Conservation (phyloP, 2,113 vertebrate species). For the Amphilophus citrinellus region DNA sequence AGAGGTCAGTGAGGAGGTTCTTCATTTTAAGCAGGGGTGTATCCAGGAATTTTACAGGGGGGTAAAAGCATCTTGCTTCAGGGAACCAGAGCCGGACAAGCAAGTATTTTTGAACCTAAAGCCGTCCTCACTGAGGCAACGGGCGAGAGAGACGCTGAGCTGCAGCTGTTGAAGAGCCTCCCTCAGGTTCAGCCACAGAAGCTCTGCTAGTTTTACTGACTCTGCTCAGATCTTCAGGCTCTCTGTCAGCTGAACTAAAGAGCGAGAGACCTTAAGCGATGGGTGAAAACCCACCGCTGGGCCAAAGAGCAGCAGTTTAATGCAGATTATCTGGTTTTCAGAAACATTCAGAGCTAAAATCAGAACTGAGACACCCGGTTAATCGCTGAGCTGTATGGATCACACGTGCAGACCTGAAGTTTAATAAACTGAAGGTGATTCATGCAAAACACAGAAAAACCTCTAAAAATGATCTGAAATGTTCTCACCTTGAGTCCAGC, state of each 20-base stretch:
- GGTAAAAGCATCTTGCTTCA: too few species aligned
- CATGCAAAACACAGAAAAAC: neutral
- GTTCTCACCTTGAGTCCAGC: neutral
- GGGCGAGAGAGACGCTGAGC: rapidly evolving
- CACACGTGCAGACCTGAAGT: neutral
- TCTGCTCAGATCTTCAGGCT: neutral
- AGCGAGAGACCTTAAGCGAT: too few species aligned
- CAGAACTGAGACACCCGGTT: neutral
- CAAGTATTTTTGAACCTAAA: neutral
- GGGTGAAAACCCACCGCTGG: too few species aligned
- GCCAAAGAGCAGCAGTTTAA: rapidly evolving
- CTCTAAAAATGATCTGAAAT: neutral
- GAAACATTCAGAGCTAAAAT: neutral
- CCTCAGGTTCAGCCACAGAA: too few species aligned
- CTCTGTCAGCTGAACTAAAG: too few species aligned
- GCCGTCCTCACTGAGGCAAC: neutral
- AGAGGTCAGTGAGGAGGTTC: neutral
- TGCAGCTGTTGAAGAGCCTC: neutral
- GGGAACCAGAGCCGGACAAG: rapidly evolving
- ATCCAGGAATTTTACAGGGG: neutral
- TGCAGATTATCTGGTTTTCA: neutral
- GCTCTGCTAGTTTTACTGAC: too few species aligned
- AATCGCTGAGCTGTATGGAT: rapidly evolving
- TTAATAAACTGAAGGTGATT: neutral
- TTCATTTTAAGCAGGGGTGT: neutral